These are phyloP conservation scores for Chesias legatella DNA, from an alignment of 2,888 invertebrate genomes.

Conservation along the genomic window DNA sequence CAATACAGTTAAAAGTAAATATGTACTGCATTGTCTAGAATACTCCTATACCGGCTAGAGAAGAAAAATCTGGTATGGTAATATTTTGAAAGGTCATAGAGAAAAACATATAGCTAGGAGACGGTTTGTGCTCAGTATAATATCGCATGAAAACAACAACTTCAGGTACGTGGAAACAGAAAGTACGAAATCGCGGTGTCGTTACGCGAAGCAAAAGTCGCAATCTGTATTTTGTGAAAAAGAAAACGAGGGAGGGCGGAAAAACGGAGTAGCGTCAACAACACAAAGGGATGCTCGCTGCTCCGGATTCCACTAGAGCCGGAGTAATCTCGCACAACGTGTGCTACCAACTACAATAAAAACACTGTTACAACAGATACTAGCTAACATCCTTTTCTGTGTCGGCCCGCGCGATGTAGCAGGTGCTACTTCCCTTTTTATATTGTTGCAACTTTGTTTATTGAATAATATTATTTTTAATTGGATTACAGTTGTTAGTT, in stretches of 20 bases:
- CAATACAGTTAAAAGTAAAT: no score
- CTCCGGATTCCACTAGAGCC: slow-evolving; percentile 50
- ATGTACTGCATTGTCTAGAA: no score
- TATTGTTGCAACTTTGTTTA: slow-evolving; percentile 19
- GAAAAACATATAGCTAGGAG: no score
- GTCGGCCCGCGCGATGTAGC: slow-evolving; percentile 18
- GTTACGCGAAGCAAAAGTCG: slow-evolving; percentile 37
- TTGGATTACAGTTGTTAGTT: slow-evolving; percentile 3
- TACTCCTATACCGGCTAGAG: no score
- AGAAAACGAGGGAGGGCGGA: slow-evolving; percentile 43
- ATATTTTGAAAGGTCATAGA: no score
- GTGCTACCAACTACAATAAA: slow-evolving; percentile 39
- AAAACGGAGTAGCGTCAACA: slow-evolving; percentile 52
- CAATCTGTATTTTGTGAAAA: slow-evolving; percentile 54
- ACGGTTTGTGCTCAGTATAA: no score
- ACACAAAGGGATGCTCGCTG: slow-evolving; percentile 50
- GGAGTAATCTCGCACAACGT: slow-evolving; percentile 49
- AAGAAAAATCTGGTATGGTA: no score
- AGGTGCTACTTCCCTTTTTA: slow-evolving; percentile 23
- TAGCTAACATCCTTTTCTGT: slow-evolving; percentile 25
- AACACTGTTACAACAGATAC: slow-evolving; percentile 32
- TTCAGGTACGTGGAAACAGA: slow-evolving; percentile 16
- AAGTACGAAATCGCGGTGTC: slow-evolving; percentile 27
- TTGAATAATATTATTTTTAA: slow-evolving; percentile 8
- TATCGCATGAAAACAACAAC: background rate